Evolutionary conservation across 1,140 invertebrate species (phyloP).

Genomic region (Brachionus paranguensis): DNA sequence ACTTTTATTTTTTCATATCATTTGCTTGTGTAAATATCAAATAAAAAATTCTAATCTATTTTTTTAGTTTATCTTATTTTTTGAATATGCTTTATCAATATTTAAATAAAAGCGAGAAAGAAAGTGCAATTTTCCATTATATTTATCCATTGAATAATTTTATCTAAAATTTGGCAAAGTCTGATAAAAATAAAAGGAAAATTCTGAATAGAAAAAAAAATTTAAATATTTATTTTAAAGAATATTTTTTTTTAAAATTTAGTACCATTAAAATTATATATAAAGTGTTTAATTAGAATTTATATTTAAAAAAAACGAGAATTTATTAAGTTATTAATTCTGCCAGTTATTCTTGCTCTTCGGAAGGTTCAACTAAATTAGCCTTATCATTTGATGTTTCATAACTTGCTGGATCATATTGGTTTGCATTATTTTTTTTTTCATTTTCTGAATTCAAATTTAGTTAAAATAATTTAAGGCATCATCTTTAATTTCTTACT

Average conservation of each 20-base stretch:
- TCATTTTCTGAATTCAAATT: not conserved
- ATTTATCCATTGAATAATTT: no score
- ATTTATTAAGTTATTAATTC: not conserved
- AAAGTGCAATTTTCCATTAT: not conserved
- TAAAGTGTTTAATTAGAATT: no score
- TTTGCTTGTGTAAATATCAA: no score
- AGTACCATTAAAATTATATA: no score
- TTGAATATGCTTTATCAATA: not conserved
- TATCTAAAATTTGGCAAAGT: no score
- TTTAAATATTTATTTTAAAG: no score
- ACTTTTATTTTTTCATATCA: no score
- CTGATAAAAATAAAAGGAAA: no score
- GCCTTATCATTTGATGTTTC: conserved; percentile 20
- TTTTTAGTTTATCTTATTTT: not conserved
- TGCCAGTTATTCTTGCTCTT: not conserved
- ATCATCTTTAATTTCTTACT: not conserved
- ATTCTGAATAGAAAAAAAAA: no score
- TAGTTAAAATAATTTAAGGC: no score
- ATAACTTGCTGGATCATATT: not conserved
- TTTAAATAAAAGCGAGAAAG: not conserved
- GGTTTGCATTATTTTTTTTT: not conserved
- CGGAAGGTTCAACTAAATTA: not conserved
- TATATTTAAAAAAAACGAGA: no score
- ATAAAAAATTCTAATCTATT: not conserved
- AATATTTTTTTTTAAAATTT: no score